Evolutionary conservation across 1,140 invertebrate genomes (phyloP).

Genomic region (Bemisia tabaci): DNA sequence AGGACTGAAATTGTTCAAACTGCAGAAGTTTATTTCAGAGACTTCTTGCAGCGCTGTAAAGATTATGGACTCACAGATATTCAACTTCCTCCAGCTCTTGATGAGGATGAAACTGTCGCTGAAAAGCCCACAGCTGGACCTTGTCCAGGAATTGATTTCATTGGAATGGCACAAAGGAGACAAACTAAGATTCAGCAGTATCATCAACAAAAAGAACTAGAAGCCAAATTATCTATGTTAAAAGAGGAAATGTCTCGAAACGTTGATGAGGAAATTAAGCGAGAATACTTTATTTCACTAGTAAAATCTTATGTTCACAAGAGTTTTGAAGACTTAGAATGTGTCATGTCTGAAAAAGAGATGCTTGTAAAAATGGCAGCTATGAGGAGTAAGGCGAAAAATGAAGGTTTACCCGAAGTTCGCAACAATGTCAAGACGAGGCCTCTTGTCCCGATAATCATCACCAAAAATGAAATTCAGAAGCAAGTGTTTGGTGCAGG

Average conservation of each 20-base stretch:
- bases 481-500: slow-evolving; percentile 89
- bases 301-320: slow-evolving; percentile 59
- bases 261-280: slow-evolving; percentile 63
- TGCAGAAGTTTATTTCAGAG: slow-evolving; percentile 69
- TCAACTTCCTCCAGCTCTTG: slow-evolving; percentile 33
- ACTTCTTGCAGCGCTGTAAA: slow-evolving; percentile 65
- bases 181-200: slow-evolving; percentile 66
- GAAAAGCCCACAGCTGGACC: slow-evolving; percentile 6
- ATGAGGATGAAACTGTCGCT: slow-evolving; percentile 17
- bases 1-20: slow-evolving; percentile 52
- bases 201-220: slow-evolving; percentile 62
- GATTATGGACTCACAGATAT: slow-evolving; percentile 58
- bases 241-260: slow-evolving; percentile 40
- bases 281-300: slow-evolving; percentile 69
- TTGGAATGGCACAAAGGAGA: slow-evolving; percentile 30
- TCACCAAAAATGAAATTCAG: slow-evolving; percentile 76
- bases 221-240: slow-evolving; percentile 49
- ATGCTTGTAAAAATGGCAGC: slow-evolving; percentile 49
- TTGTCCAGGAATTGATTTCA: slow-evolving; percentile 22
- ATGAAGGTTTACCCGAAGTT: slow-evolving; percentile 18
- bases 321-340: slow-evolving; percentile 62
- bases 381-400: slow-evolving; percentile 33
- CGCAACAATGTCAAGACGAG: slow-evolving; percentile 19
- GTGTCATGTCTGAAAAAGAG: slow-evolving; percentile 52
- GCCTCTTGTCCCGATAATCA: slow-evolving; percentile 78